Percentiles rank a stretch among this genome's conserved stretches.
Evolutionary conservation across 2,113 vertebrate genomes (phyloP).

Genomic region (Nycticryphes semicollaris): DNA sequence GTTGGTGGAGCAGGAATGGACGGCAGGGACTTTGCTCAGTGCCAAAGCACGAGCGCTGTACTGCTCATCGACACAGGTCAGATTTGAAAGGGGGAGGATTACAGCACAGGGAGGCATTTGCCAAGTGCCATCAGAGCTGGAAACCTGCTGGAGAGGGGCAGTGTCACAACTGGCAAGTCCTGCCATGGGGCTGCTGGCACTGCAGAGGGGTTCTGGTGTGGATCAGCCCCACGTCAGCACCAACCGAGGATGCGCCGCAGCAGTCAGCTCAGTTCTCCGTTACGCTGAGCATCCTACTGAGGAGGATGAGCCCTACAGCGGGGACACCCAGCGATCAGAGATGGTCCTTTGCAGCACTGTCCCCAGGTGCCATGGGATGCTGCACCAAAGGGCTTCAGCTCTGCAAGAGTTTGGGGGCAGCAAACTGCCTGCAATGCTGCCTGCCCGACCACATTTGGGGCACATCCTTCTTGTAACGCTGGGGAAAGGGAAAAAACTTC

Average conservation of each 20-base stretch:
- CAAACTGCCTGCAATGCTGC: neutral
- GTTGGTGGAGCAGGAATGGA: neutral
- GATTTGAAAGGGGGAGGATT: neutral
- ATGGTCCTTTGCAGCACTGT: neutral
- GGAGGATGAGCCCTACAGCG: neutral
- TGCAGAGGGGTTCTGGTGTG: accelerated
- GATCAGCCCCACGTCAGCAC: neutral
- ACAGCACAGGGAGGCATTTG: neutral
- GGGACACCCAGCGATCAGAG: neutral
- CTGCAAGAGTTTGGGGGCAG: neutral
- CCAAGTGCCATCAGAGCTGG: neutral
- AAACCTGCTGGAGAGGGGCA: neutral
- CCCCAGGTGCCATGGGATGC: neutral
- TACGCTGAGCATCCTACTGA: neutral
- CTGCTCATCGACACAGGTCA: neutral
- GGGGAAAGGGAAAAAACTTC: neutral
- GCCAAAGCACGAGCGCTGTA: too few relatives aligned
- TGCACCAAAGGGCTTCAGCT: accelerated
- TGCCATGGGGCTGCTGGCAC: accelerated
- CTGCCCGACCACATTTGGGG: accelerated
- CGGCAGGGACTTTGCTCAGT: neutral
- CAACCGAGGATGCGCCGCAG: accelerated
- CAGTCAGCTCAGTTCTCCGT: neutral
- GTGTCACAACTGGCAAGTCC: neutral
- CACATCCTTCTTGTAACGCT: accelerated